phyloP scores from a whole-genome alignment of 1,140 invertebrate species.

The Procambarus clarkii region DNA sequence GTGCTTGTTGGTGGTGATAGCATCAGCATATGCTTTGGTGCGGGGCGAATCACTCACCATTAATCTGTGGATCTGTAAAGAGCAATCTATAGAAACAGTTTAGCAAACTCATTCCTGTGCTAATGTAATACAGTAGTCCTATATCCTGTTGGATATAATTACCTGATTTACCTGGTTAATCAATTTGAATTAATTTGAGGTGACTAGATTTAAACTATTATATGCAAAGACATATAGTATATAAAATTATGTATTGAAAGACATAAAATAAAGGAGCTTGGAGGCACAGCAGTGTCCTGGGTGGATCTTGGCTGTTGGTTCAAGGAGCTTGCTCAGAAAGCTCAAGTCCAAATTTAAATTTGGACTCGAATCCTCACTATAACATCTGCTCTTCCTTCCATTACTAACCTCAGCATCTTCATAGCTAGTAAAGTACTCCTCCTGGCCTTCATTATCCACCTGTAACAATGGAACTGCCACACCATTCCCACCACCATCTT shows the following conservation, averaged over 20 bases:
- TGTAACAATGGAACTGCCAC: background rate
- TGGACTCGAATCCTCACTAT: conserved; percentile 17
- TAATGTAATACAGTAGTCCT: background rate
- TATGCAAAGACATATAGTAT: too few relatives aligned
- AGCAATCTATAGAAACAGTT: background rate
- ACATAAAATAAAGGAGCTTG: background rate
- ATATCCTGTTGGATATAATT: background rate
- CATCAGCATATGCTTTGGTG: conserved; percentile 81
- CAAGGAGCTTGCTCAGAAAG: background rate
- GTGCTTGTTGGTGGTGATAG: conserved; percentile 81
- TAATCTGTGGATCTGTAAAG: conserved; percentile 83
- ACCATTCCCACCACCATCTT: background rate
- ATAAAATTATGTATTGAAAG: background rate
- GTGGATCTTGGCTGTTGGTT: background rate
- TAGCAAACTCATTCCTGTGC: background rate
- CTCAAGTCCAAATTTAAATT: background rate
- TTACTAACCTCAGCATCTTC: conserved; percentile 74
- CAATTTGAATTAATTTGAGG: background rate
- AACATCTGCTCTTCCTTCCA: background rate
- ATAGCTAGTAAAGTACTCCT: conserved; percentile 74
- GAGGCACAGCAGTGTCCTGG: background rate
- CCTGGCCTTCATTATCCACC: background rate
- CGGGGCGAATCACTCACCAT: conserved; percentile 85
- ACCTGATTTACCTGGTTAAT: background rate
- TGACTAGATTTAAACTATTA: background rate